Conservation (phyloP, 2,888 invertebrate genomes). For the Synergus itoensis region DNA sequence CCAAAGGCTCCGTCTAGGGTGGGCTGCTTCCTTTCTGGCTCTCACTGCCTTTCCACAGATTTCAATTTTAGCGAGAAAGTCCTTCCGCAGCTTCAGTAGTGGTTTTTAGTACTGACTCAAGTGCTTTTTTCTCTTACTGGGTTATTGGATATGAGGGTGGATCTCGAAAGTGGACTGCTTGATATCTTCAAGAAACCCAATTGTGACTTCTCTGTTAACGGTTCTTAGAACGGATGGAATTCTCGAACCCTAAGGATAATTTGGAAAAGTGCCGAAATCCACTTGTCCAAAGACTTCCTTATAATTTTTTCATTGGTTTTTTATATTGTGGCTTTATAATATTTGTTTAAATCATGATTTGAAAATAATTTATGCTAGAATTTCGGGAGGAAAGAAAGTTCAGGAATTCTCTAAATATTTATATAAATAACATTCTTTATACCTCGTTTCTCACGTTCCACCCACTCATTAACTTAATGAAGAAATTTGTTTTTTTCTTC, state of each 20-base stretch:
- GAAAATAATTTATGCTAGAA: background rate
- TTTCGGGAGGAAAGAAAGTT: background rate
- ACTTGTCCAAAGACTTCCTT: background rate
- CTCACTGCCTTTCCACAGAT: background rate
- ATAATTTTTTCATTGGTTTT: background rate
- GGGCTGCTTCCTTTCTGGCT: background rate
- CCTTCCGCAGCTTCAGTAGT: background rate
- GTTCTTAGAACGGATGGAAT: background rate
- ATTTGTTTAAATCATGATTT: no score
- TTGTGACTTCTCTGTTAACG: background rate
- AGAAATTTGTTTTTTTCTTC: conserved; percentile 18
- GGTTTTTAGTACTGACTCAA: background rate
- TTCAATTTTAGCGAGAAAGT: conserved; percentile 5
- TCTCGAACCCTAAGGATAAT: background rate
- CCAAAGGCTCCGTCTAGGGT: conserved; percentile 32
- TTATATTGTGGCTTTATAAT: background rate
- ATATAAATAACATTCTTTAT: background rate
- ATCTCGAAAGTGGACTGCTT: background rate
- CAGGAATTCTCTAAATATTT: background rate
- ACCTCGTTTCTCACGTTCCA: background rate
- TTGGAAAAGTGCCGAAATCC: background rate
- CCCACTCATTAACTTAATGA: background rate
- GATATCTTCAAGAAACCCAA: background rate
- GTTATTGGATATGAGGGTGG: background rate
- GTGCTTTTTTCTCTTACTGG: background rate